Evolutionary conservation across 2,888 invertebrate species (phyloP), one percentile per base, ranked within the genome.

Genomic region (Eudemis profundana): DNA sequence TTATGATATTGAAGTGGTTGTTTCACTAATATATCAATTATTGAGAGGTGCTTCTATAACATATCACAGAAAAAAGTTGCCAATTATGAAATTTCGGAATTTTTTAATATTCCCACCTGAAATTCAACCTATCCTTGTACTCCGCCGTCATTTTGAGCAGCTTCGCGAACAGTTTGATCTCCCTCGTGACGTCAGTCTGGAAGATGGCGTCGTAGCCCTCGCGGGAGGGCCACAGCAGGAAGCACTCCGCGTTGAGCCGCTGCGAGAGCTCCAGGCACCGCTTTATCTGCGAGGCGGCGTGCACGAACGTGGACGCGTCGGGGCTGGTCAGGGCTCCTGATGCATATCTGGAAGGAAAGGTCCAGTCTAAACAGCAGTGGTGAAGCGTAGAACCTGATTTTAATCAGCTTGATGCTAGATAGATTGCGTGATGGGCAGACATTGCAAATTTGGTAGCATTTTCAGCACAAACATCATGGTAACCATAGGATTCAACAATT

Each of bases 301-400:
- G 93, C 0, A 93, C 90, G 73, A 93, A 92, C 0, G 93, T 93
- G 19, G 91, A 84, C 0, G 93, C 93, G 71, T 95, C 94, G 61
- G 93, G 91, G 77, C 93, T 94, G 23, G 94, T 94, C 12, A 90
- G 87, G 0, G 95, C 94, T 8, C 95, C 95, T 67, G 93, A 92
- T 70, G 92, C 84, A 74, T 94, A 95, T 72, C 94, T 94, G 40
- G 46, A 36, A 36, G 44, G 33, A 56, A 29, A 5, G 5, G 2
- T 12, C 8, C 38, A 27, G 63, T 44, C 23, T 23, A 29, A 36
- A 10, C 5, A 8, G 8, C 8, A 7, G 8, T 10, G 17, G 19
- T 5, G 10, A 7, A 4, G 7, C 10, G 3, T 49, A n/a, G n/a
- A n/a, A n/a, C n/a, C n/a, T n/a, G n/a, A n/a, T n/a, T n/a, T n/a